Percentiles rank a stretch among this genome's conserved stretches.
Evolutionary conservation across 2,113 vertebrate genomes (phyloP).

Genomic region (Thymallus thymallus): DNA sequence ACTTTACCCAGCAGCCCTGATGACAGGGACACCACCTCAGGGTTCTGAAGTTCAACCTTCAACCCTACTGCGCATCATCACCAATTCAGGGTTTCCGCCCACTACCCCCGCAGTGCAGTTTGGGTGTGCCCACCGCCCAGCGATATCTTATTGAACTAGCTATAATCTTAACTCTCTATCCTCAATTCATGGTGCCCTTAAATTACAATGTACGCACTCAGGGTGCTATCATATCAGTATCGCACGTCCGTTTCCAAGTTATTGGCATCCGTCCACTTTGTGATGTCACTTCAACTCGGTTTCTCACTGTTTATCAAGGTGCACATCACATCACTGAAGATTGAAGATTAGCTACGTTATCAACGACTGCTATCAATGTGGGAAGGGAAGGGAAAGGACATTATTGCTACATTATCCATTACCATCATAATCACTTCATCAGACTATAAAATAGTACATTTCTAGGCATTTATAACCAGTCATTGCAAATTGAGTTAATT

Average conservation of each 20-base stretch:
- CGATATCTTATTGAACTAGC: background rate
- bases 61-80: background rate
- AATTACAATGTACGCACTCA: too few species aligned
- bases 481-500: background rate
- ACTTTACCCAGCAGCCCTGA: background rate
- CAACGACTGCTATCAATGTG: too few species aligned
- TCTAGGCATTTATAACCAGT: background rate
- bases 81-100: too few species aligned
- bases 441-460: background rate
- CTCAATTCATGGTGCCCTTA: background rate
- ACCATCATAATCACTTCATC: background rate
- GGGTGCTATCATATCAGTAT: too few species aligned
- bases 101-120: background rate
- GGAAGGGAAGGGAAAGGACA: too few species aligned
- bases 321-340: too few species aligned
- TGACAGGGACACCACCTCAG: background rate
- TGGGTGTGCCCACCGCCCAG: background rate
- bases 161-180: background rate
- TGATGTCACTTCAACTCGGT: too few species aligned
- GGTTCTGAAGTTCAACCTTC: background rate
- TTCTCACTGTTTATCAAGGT: too few species aligned
- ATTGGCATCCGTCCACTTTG: too few species aligned
- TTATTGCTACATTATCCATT: too few species aligned
- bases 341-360: too few species aligned
- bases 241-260: too few species aligned